A percentile compares a stretch with the other conserved stretches of the same genome.
Conservation (phyloP, 2,888 invertebrate species). For the Phyllotreta striolata region DNA sequence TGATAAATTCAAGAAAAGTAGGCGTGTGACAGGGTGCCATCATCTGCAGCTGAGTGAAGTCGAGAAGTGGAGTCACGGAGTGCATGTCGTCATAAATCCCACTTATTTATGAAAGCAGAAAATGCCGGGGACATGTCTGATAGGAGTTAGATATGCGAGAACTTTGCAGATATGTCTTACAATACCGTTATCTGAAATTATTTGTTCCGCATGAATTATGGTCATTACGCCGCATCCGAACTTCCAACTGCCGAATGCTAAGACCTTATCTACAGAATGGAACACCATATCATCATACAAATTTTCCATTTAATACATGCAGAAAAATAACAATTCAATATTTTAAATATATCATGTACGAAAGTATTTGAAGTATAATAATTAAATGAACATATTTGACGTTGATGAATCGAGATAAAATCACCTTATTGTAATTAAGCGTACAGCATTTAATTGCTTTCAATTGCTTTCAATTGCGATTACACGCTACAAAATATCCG, state of each 20-base stretch:
- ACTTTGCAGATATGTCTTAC: conserved; percentile 46
- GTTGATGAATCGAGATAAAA: too few relatives aligned
- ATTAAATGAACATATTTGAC: too few relatives aligned
- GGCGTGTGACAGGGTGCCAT: conserved; percentile 56
- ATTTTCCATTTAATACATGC: too few relatives aligned
- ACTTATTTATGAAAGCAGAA: conserved; percentile 60
- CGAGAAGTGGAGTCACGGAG: conserved; percentile 58
- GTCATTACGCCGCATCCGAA: conserved; percentile 16
- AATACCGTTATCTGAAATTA: conserved; percentile 45
- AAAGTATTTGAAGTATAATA: too few relatives aligned
- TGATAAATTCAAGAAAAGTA: conserved; percentile 53
- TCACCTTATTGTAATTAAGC: too few relatives aligned
- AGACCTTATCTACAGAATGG: too few relatives aligned
- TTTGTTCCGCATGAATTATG: conserved; percentile 33
- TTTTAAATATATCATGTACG: too few relatives aligned
- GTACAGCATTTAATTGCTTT: not conserved
- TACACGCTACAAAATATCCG: conserved; percentile 8
- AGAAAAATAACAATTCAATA: too few relatives aligned
- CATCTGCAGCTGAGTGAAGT: conserved; percentile 54
- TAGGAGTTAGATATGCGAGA: conserved; percentile 50
- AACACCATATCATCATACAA: too few relatives aligned
- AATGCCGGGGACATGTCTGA: conserved; percentile 55
- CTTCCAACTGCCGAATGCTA: too few relatives aligned
- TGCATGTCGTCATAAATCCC: conserved; percentile 60
- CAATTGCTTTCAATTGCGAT: not conserved